Percentiles rank a stretch among this genome's conserved stretches.
Evolutionary conservation across 1,140 invertebrate species (phyloP).

Genomic region (Leptinotarsa defecta): DNA sequence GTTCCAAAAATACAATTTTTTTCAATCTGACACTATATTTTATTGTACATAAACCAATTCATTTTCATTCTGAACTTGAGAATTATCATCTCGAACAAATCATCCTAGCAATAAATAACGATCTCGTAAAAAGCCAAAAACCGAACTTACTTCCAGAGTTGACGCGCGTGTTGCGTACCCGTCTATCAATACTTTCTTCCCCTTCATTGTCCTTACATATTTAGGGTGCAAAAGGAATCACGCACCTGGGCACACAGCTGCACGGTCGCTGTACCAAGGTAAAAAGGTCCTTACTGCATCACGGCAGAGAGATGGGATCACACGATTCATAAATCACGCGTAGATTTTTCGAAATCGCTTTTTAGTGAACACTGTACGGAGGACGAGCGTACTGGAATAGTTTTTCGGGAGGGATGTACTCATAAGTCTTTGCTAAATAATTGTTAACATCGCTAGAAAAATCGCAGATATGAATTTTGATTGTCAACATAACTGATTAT

Average conservation of each 20-base stretch:
- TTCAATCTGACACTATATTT: no score
- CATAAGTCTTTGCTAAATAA: no score
- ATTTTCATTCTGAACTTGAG: no score
- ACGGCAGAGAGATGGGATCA: conserved; percentile 1
- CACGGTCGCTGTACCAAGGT: conserved; percentile 26
- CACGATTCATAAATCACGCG: conserved; percentile 13
- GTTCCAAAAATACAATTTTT: no score
- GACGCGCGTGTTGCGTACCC: conserved; percentile 14
- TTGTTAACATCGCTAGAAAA: no score
- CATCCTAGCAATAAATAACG: background rate
- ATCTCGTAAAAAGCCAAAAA: background rate
- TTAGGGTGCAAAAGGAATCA: conserved; percentile 23
- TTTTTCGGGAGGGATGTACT: background rate
- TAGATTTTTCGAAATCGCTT: conserved; percentile 14
- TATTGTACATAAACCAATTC: no score
- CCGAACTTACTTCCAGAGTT: background rate
- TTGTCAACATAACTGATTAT: no score
- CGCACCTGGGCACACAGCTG: conserved; percentile 33
- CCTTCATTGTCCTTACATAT: conserved; percentile 26
- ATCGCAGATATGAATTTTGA: no score
- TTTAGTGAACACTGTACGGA: background rate
- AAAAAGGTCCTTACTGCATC: conserved; percentile 23
- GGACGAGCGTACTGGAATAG: background rate
- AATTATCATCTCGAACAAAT: background rate
- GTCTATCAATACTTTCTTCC: conserved; percentile 25